A percentile compares a stretch with the other conserved stretches of the same genome.
phyloP scores from a whole-genome alignment of 2,113 vertebrate genomes.

The Tautogolabrus adspersus region DNA sequence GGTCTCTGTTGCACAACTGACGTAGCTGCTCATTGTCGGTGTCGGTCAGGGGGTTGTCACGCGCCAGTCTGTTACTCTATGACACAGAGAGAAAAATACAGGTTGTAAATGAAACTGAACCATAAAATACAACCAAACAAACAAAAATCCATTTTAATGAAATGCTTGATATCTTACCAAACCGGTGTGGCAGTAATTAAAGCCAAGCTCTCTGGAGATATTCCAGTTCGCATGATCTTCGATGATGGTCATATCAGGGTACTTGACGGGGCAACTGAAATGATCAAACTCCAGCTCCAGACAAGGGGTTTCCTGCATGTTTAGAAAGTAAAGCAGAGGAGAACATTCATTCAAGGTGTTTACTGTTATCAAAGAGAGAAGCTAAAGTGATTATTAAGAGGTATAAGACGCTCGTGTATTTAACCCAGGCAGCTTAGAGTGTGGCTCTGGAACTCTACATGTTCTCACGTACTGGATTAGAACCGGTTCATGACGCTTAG shows the following conservation, averaged over 20 bases:
- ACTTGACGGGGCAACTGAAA: slow-evolving; percentile 96
- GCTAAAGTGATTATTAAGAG: slow-evolving; percentile 45
- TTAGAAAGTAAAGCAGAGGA: slow-evolving; percentile 1
- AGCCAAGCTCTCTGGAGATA: slow-evolving; percentile 94
- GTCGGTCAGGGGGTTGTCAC: slow-evolving; percentile 94
- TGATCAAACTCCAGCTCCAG: slow-evolving; percentile 98
- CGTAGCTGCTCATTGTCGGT: slow-evolving; percentile 94
- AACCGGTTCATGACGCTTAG: slow-evolving; percentile 37
- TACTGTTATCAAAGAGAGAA: slow-evolving; percentile 36
- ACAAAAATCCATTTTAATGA: not conserved
- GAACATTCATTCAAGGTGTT: slow-evolving; percentile 33
- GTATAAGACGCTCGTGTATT: slow-evolving; percentile 58
- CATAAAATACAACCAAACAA: not conserved
- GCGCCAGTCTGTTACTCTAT: slow-evolving; percentile 93
- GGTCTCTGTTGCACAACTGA: slow-evolving; percentile 93
- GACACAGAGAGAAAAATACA: slow-evolving; percentile 59
- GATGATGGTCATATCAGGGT: slow-evolving; percentile 93
- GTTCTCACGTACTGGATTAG: slow-evolving; percentile 17
- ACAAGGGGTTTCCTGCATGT: slow-evolving; percentile 95
- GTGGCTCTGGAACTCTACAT: slow-evolving; percentile 23
- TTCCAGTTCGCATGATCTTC: slow-evolving; percentile 98
- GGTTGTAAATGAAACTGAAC: not conserved
- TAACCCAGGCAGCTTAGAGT: slow-evolving; percentile 42
- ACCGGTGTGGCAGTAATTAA: slow-evolving; percentile 93
- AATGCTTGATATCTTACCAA: slow-evolving; percentile 84